A percentile compares a stretch with the other conserved stretches of the same genome.
phyloP scores from a whole-genome alignment of 2,113 vertebrate species.

The Rhodinocichla rosea region DNA sequence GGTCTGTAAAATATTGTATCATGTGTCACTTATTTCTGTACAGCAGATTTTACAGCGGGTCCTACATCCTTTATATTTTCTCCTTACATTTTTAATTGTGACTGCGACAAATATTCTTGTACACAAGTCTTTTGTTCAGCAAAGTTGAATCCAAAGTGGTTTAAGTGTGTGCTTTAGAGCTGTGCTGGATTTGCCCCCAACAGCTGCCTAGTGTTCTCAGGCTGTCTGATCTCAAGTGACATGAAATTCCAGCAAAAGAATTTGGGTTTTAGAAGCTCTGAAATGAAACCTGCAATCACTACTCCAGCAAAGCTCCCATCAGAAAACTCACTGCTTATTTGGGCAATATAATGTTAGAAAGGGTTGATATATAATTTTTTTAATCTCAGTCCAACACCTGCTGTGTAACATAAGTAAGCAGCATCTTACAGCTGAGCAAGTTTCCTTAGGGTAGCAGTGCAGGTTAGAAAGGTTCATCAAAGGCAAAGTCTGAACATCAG shows the following conservation, averaged over 20 bases:
- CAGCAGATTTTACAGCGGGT: neutral
- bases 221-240: neutral
- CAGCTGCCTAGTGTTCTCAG: neutral
- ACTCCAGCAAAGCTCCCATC: neutral
- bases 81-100: neutral
- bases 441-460: neutral
- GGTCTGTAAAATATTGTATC: neutral
- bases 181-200: neutral
- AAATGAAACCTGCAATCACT: neutral
- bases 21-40: neutral
- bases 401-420: neutral
- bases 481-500: neutral
- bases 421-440: neutral
- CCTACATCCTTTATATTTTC: neutral
- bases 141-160: neutral
- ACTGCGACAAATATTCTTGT: neutral
- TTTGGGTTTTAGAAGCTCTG: neutral
- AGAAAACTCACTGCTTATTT: neutral
- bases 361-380: neutral
- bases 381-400: neutral
- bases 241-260: neutral
- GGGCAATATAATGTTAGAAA: neutral
- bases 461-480: neutral
- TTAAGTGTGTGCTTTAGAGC: neutral
- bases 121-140: neutral